phyloP scores from a whole-genome alignment of 64 coral and sea anemone species.

The Stichodactyla helianthus region DNA sequence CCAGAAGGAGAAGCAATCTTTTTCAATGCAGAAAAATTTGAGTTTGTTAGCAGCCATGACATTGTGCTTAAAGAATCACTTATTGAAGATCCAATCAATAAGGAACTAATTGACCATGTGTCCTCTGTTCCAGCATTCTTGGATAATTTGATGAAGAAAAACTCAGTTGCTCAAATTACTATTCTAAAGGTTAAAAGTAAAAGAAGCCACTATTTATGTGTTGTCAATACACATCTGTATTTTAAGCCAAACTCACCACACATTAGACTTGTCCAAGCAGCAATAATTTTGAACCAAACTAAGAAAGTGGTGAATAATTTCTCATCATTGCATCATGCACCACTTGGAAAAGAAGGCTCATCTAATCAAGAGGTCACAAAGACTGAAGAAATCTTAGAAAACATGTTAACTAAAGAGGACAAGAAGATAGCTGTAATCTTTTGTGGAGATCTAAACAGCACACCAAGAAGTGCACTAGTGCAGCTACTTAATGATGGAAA shows the following conservation, averaged over 20 bases:
- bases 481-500: constrained; percentile 58
- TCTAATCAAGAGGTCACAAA: not conserved
- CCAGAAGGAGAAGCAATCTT: constrained; percentile 88
- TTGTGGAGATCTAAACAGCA: constrained; percentile 92
- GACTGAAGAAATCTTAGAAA: not conserved
- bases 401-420: not conserved
- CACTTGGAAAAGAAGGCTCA: not conserved
- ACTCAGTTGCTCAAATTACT: constrained; percentile 66
- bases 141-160: constrained; percentile 51
- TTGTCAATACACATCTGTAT: constrained; percentile 88
- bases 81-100: constrained; percentile 41
- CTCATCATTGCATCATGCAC: not conserved
- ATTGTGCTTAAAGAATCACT: constrained; percentile 60
- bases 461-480: constrained; percentile 52
- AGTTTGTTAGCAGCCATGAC: constrained; percentile 58
- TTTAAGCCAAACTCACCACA: constrained; percentile 71
- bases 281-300: constrained; percentile 69
- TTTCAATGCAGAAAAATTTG: constrained; percentile 71
- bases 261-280: constrained; percentile 72
- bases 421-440: constrained; percentile 68
- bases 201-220: constrained; percentile 48
- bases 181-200: constrained; percentile 39
- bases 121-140: constrained; percentile 49
- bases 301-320: constrained; percentile 32
- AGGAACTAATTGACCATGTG: constrained; percentile 58